A percentile compares a stretch with the other conserved stretches of the same genome.
These are phyloP conservation scores for Nudaria mundana DNA, from an alignment of 2,888 invertebrate species.

Conservation along the genomic window DNA sequence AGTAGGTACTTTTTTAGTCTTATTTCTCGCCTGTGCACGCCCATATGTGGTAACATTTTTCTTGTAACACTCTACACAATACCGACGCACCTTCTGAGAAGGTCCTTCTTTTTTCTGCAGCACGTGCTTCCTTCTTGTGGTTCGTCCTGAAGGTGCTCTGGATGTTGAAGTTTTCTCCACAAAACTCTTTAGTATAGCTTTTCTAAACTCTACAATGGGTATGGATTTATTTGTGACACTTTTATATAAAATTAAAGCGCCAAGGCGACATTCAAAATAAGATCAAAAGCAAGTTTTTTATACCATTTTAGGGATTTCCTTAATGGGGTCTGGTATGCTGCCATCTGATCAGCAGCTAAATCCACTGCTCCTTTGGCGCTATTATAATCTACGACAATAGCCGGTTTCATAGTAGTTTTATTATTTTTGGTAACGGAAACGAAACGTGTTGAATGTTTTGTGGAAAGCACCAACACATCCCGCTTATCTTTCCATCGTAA, in stretches of 20 bases:
- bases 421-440: not conserved
- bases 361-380: conserved; percentile 26
- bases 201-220: not conserved
- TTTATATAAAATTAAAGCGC: conserved; percentile 19
- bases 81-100: not conserved
- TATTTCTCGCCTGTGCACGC: not conserved
- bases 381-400: conserved; percentile 17
- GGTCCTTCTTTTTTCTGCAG: not conserved
- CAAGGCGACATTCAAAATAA: conserved; percentile 8
- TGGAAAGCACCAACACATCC: conserved; percentile 5
- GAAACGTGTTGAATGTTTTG: conserved; percentile 1
- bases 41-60: not conserved
- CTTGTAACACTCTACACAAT: not conserved
- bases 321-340: conserved; percentile 13
- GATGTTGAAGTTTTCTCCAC: not conserved
- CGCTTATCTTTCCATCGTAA: conserved; percentile 11
- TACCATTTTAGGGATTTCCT: conserved; percentile 35
- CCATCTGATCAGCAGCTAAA: conserved; percentile 27
- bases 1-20: not conserved
- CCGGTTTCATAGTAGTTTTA: not conserved
- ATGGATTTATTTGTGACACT: not conserved
- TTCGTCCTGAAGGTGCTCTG: not conserved
- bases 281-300: conserved; percentile 13
- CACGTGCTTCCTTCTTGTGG: not conserved
- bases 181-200: not conserved